phyloP scores from a whole-genome alignment of 2,113 vertebrate species.

The Zosterops lateralis region DNA sequence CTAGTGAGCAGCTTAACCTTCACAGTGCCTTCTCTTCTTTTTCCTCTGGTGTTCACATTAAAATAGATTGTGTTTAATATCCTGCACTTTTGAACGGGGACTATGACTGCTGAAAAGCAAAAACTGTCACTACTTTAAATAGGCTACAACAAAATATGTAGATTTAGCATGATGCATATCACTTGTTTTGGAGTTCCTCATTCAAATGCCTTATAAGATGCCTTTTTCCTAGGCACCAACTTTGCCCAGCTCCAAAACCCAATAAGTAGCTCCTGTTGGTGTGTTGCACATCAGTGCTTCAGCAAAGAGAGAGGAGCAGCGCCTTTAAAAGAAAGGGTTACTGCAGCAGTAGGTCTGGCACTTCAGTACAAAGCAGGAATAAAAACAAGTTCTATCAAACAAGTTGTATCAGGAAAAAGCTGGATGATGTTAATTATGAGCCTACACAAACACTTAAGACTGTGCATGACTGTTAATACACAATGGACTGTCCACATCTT shows the following conservation, averaged over 20 bases:
- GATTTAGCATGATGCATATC: neutral
- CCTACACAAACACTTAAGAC: neutral
- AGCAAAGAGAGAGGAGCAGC: neutral
- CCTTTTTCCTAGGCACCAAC: neutral
- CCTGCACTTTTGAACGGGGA: neutral
- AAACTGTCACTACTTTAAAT: neutral
- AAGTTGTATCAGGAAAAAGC: slow-evolving; percentile 14
- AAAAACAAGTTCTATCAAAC: neutral
- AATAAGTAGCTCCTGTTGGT: accelerated
- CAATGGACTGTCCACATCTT: neutral
- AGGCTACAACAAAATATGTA: neutral
- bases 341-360: neutral
- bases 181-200: neutral
- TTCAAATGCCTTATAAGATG: neutral
- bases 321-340: neutral
- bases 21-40: neutral
- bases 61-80: neutral
- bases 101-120: neutral
- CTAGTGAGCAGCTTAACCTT: neutral
- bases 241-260: neutral
- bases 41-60: neutral
- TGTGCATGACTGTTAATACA: neutral
- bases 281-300: accelerated
- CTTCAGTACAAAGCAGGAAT: neutral
- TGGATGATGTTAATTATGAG: neutral